Evolutionary conservation across 2,113 vertebrate species (phyloP), one percentile per base, ranked within the genome.

Genomic region (Tricholaema leucomelas): DNA sequence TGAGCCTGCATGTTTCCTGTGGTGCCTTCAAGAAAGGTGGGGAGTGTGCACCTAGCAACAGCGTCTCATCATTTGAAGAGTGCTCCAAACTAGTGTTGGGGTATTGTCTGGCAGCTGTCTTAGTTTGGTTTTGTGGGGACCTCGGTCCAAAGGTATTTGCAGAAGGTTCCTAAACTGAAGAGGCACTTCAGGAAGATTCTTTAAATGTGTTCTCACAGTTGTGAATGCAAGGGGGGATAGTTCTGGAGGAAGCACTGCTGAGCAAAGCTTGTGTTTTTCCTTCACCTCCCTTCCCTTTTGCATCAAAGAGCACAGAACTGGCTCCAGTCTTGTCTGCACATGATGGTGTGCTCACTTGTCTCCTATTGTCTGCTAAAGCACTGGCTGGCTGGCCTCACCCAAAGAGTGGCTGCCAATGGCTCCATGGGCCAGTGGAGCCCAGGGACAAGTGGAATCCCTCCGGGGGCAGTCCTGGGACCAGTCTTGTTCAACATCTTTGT

Each of bases 201-300:
- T 8, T 21, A 21, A 46, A 46, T 21, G 12, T 50, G 71, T 78
- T 61, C 56, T 9, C 18, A 20, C 19, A 31, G n/a, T 38, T 81
- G 10, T 82, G 70, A 79, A 75, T 36, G 42, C 24, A 21, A 4
- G 55, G 40, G 63, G 21, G 15, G 11, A 33, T 59, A 38, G 56
- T 82, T 91, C 59, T 74, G 52, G 82, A 87, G 85, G 54, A 46
- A 75, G 19, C 63, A 31, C 71, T 73, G 33, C 71, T 66, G 42
- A 36, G 33, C 38, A 90, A 66, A 87, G 52, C 42, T 73, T 8
- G 44, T 84, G 54, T 2, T 61, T 85, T 70, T 73, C 67, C 46
- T 76, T 82, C 21, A 58, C 12, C 15, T 9, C 14, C 50, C 18
- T 67, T 59, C 12, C 31, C 23, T 21, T 78, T 64, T 64, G 58